These are phyloP conservation scores for Saccostrea glomerata DNA, from an alignment of 1,140 invertebrate species.

Conservation along the genomic window DNA sequence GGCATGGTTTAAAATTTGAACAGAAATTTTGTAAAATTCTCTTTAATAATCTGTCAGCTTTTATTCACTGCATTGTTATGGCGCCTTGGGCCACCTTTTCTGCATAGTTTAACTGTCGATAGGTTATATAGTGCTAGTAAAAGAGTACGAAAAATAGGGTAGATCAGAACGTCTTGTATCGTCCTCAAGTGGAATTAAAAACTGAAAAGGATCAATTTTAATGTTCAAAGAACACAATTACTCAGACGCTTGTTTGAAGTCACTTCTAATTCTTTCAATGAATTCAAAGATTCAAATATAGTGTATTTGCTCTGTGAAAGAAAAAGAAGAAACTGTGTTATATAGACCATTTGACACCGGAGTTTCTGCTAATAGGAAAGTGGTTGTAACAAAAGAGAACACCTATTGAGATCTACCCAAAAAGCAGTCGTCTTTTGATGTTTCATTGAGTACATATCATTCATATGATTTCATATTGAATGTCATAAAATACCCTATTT, in stretches of 20 bases:
- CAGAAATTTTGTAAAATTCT: conserved; percentile 15
- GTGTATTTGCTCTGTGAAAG: neutral
- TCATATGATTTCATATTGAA: no score
- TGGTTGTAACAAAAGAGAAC: neutral
- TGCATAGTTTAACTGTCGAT: neutral
- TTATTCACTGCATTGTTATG: neutral
- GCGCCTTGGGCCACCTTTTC: neutral
- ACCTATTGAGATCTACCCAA: neutral
- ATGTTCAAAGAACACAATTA: neutral
- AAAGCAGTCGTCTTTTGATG: neutral
- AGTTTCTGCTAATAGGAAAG: no score
- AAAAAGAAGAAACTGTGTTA: neutral
- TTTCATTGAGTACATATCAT: neutral
- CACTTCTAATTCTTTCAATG: neutral
- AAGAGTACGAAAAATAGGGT: neutral
- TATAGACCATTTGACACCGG: neutral
- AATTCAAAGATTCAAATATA: neutral
- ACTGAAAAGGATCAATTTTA: neutral
- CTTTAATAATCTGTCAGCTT: conserved; percentile 30
- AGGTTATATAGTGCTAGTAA: neutral
- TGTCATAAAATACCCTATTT: no score
- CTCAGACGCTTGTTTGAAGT: neutral
- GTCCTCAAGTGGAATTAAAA: neutral
- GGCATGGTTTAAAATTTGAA: neutral
- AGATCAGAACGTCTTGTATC: neutral